Evolutionary conservation across 2,797 vertebrate genomes (phyloP).

Genomic region (Spondyliosoma cantharus): DNA sequence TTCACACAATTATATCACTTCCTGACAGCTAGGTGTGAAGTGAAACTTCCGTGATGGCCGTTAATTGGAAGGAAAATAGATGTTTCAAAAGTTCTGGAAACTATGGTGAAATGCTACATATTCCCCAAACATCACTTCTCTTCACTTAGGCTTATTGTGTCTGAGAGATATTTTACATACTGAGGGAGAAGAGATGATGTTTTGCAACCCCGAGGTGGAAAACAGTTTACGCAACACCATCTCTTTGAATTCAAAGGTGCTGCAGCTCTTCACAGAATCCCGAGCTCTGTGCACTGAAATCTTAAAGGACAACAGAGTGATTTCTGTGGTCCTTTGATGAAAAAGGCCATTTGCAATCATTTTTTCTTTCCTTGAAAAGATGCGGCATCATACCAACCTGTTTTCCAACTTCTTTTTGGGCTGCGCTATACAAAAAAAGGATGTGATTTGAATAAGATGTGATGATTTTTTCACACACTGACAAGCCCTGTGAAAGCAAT

Average conservation of each 20-base stretch:
- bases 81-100: conserved; percentile 4
- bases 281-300: conserved; percentile 31
- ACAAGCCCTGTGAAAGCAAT: background rate
- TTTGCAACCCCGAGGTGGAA: conserved; percentile 34
- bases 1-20: conserved; percentile 1
- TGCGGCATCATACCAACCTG: conserved; percentile 8
- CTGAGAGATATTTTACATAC: conserved; percentile 27
- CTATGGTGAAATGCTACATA: conserved; percentile 24
- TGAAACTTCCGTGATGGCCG: background rate
- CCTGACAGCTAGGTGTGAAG: conserved; percentile 25
- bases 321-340: conserved; percentile 51
- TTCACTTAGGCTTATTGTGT: background rate
- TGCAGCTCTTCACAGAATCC: conserved; percentile 49
- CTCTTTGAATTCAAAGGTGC: conserved; percentile 51
- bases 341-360: conserved; percentile 50
- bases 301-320: conserved; percentile 46
- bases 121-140: background rate
- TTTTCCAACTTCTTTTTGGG: background rate
- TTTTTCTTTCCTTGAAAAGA: conserved; percentile 20
- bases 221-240: conserved; percentile 27
- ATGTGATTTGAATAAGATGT: background rate
- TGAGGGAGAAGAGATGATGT: conserved; percentile 19
- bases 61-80: conserved; percentile 30
- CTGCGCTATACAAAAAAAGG: background rate
- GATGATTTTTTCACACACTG: background rate